phyloP scores from a whole-genome alignment of 1,140 invertebrate species.

The Eulimnadia texana region DNA sequence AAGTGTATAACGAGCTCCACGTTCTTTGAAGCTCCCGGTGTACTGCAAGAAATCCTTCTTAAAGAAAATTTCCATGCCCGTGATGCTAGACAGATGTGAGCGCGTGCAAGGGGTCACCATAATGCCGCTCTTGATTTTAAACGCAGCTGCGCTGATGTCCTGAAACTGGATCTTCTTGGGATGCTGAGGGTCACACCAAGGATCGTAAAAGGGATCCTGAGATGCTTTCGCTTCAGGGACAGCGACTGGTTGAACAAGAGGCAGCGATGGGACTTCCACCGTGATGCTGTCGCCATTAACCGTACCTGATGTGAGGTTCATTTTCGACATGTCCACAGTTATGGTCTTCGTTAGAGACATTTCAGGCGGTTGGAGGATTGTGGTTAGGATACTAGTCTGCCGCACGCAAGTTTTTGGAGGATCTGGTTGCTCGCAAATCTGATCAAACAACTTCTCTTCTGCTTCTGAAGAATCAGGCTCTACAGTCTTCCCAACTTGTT shows the following conservation, averaged over 20 bases:
- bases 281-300: not conserved
- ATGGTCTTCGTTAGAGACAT: not conserved
- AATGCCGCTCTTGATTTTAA: constrained; percentile 68
- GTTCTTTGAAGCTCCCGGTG: constrained; percentile 64
- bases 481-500: too few species aligned
- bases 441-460: not conserved
- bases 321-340: not conserved
- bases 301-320: not conserved
- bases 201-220: constrained; percentile 35
- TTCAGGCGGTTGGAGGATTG: not conserved
- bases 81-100: constrained; percentile 59
- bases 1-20: constrained; percentile 74
- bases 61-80: constrained; percentile 72
- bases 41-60: constrained; percentile 87
- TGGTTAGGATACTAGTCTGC: not conserved
- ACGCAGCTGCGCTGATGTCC: constrained; percentile 78
- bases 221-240: not conserved
- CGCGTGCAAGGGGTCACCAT: constrained; percentile 64
- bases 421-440: not conserved
- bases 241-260: not conserved
- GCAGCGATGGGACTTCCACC: not conserved
- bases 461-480: not conserved
- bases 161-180: constrained; percentile 63
- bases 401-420: not conserved
- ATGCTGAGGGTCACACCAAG: constrained; percentile 57